Base-by-base conservation (phyloP, 2,113 vertebrate species). In the Pungitius pungitius region DNA sequence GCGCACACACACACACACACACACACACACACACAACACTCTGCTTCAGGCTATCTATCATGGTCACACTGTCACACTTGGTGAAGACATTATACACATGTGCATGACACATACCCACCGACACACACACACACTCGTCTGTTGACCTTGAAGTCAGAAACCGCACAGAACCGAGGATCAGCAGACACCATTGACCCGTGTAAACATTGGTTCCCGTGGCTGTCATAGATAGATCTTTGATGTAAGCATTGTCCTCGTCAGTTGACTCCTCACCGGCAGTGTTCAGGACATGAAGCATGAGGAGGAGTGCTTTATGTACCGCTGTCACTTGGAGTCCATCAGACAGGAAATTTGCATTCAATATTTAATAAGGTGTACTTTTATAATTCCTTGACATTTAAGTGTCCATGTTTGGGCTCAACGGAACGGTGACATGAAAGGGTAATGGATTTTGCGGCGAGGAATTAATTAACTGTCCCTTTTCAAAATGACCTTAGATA, bases 1-100 rank as follows among this genome's bases (percentile, higher is more conserved):
- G 68, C 67, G 54, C 56, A 55, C 66, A 75, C 24, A 55, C 62
- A 26, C 40, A 60, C 61, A 24, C 13, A 59, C 73, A 52, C 63
- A 74, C 58, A 61, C 35, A 56, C 39, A 58, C 18, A 8, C 22
- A 47, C 20, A 60, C 35, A 55, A 43, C 24, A 49, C 14, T 30
- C 59, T 73, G 81, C 82, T 85, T 77, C 71, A 79, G 84, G 82
- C 70, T 66, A 74, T 80, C 69, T 86, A 77, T 85, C 82, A 86
- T 75, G 75, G 77, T 86, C 77, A 62, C 54, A 61, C 58, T 83
- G 84, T 86, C 83, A 80, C 69, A 74, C 75, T 69, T 60, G 49
- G 68, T 83, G 85, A 87, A 88, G 66, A 87, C 69, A 75, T 81
- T 84, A 79, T 72, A 57, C 52, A 70, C 60, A 65, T 56, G 24